Evolutionary conservation across 2,888 invertebrate species (phyloP).

Genomic region (Tridacna gigas): DNA sequence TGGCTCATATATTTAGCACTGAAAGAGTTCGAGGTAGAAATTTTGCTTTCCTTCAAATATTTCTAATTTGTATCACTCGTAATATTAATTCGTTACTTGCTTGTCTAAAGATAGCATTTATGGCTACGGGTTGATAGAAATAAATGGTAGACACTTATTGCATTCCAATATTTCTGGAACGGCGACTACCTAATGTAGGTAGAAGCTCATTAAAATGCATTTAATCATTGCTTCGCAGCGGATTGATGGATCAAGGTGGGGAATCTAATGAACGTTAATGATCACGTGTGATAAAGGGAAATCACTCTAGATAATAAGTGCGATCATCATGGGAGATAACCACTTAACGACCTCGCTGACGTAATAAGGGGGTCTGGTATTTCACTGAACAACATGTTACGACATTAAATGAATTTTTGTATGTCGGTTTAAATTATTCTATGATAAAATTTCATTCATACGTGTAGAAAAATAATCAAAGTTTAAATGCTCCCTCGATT

Average conservation of each 20-base stretch:
- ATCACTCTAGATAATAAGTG: conserved; percentile 40
- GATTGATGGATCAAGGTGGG: conserved; percentile 44
- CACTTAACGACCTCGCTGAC: conserved; percentile 13
- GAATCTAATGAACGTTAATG: conserved; percentile 39
- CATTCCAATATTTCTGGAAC: not conserved
- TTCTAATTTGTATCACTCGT: no score
- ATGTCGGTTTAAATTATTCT: not conserved
- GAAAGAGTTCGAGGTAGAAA: no score
- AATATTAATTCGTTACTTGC: no score
- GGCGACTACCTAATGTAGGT: conserved; percentile 20
- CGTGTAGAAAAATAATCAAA: no score
- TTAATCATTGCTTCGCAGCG: conserved; percentile 45
- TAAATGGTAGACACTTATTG: no score
- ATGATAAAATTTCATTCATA: no score
- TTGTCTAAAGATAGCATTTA: no score
- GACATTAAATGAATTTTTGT: not conserved
- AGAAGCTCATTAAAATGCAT: conserved; percentile 47
- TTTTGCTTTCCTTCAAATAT: no score
- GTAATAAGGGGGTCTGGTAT: not conserved
- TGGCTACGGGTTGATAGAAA: no score
- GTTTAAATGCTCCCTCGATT: no score
- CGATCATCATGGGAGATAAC: conserved; percentile 48
- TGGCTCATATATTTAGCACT: no score
- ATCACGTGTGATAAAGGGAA: conserved; percentile 51
- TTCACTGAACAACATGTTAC: not conserved